Percentiles rank a stretch among this genome's conserved stretches.
phyloP scores from a whole-genome alignment of 2,113 vertebrate species.

The Hippocampus barbouri region DNA sequence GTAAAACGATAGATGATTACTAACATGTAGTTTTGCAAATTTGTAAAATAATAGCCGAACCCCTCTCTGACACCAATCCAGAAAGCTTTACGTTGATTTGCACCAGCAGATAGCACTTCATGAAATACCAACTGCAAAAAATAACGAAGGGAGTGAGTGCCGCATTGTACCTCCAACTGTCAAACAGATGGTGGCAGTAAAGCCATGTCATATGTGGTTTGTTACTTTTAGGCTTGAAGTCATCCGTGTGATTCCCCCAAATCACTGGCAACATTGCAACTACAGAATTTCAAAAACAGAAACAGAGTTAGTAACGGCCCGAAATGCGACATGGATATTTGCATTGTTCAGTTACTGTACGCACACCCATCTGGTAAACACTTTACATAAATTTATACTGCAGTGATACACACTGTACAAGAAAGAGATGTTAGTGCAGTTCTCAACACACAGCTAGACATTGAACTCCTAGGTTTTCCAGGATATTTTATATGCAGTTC shows the following conservation, averaged over 20 bases:
- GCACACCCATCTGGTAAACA: not conserved
- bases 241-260: not conserved
- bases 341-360: too few species aligned
- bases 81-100: too few species aligned
- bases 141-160: too few species aligned
- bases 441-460: not conserved
- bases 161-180: not conserved
- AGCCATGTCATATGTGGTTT: not conserved
- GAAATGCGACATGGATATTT: not conserved
- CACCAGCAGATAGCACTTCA: too few species aligned
- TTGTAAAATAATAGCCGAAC: too few species aligned
- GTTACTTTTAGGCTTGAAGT: not conserved
- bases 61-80: too few species aligned
- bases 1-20: too few species aligned
- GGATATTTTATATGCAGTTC: too few species aligned
- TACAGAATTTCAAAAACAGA: not conserved
- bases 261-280: not conserved
- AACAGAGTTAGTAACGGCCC: not conserved
- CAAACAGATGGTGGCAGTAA: slow-evolving; percentile 32
- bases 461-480: too few species aligned
- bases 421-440: not conserved
- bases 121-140: too few species aligned
- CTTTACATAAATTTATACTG: not conserved
- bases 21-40: too few species aligned
- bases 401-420: not conserved